Evolutionary conservation across 1,140 invertebrate species (phyloP).

Genomic region (Nylanderia fulva): DNA sequence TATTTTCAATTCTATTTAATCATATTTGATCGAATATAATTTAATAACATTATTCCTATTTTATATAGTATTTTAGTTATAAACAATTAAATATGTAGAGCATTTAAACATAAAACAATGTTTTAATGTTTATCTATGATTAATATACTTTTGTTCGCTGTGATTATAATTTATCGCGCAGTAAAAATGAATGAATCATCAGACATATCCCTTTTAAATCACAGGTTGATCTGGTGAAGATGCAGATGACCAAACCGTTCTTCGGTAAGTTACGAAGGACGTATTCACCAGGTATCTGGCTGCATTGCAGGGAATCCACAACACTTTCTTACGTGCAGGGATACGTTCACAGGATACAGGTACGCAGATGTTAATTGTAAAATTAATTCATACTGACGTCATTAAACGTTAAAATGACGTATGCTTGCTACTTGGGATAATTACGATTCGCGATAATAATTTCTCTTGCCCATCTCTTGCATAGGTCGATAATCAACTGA

Average conservation of each 20-base stretch:
- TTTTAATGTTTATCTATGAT: background rate
- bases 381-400: no score
- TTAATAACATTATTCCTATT: background rate
- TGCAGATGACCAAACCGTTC: conserved; percentile 96
- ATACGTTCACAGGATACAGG: conserved; percentile 90
- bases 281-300: conserved; percentile 92
- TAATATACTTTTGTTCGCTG: background rate
- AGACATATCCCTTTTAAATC: conserved; percentile 17
- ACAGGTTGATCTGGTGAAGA: conserved; percentile 92
- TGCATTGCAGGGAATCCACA: conserved; percentile 90
- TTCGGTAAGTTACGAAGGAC: conserved; percentile 91
- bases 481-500: conserved; percentile 93
- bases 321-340: conserved; percentile 90
- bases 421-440: no score
- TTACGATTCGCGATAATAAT: background rate
- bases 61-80: background rate
- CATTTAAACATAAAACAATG: background rate
- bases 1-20: background rate
- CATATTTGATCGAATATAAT: background rate
- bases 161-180: background rate
- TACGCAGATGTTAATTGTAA: conserved; percentile 73
- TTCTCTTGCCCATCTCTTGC: conserved; percentile 75
- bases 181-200: background rate
- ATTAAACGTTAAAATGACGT: no score
- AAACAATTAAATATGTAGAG: background rate